These are phyloP conservation scores for Coregonus sp. DNA, from an alignment of 2,797 vertebrate genomes.

Conservation along the genomic window DNA sequence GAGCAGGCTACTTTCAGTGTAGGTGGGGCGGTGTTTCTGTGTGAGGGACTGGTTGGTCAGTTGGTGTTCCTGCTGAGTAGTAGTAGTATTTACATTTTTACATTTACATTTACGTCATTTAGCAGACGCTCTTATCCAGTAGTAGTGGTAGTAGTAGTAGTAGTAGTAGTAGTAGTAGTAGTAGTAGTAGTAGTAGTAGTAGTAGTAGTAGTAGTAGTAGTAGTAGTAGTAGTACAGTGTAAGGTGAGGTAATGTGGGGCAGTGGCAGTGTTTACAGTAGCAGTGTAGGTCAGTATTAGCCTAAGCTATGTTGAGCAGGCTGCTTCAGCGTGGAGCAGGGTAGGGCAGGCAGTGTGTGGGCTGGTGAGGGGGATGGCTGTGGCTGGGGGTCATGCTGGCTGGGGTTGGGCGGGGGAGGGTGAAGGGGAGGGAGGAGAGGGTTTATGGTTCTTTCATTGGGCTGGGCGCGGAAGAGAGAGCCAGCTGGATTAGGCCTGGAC, in stretches of 20 bases:
- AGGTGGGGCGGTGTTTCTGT: too few relatives aligned
- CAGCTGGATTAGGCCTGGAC: constrained; percentile 34
- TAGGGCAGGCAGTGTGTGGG: constrained; percentile 31
- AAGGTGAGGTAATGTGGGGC: not conserved
- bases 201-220: too few relatives aligned
- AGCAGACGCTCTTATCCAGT: too few relatives aligned
- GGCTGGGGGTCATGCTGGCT: constrained; percentile 61
- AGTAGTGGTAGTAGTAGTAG: too few relatives aligned
- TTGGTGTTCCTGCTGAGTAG: too few relatives aligned
- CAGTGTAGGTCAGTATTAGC: constrained; percentile 35
- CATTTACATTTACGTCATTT: too few relatives aligned
- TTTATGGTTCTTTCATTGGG: not conserved
- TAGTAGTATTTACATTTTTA: too few relatives aligned
- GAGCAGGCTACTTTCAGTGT: too few relatives aligned
- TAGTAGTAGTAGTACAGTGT: not conserved
- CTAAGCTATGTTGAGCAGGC: constrained; percentile 41
- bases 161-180: too few relatives aligned
- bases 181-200: too few relatives aligned
- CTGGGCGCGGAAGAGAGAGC: constrained; percentile 5
- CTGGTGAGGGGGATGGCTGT: constrained; percentile 48
- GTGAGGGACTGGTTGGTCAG: too few relatives aligned
- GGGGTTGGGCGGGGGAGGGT: constrained; percentile 38
- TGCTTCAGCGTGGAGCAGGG: constrained; percentile 5
- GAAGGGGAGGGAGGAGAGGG: not conserved
- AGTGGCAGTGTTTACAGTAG: not conserved